Evolutionary conservation across 2,113 vertebrate genomes (phyloP).

Genomic region (Microtus montanus): DNA sequence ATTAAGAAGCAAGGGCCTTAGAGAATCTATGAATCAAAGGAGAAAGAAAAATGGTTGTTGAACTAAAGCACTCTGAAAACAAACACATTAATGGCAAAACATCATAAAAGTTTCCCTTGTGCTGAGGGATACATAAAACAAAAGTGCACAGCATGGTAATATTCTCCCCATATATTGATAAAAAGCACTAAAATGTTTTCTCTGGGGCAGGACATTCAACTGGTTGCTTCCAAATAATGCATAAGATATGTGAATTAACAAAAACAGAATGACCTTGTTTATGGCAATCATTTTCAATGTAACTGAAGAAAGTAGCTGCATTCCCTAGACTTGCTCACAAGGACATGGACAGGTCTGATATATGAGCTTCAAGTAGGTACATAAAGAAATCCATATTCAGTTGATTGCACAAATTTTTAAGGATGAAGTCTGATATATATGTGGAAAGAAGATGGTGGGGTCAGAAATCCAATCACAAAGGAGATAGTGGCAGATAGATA

Average conservation of each 20-base stretch:
- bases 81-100: slow-evolving; percentile 73
- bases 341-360: background rate
- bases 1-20: slow-evolving; percentile 73
- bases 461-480: too few species aligned
- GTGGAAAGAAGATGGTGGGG: accelerated
- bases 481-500: background rate
- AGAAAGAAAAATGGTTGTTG: slow-evolving; percentile 70
- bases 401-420: background rate
- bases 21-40: slow-evolving; percentile 73
- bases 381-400: background rate
- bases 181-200: slow-evolving; percentile 50
- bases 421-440: background rate
- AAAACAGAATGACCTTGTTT: slow-evolving; percentile 12
- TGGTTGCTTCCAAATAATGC: slow-evolving; percentile 55
- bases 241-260: slow-evolving; percentile 1
- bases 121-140: slow-evolving; percentile 64
- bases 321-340: background rate
- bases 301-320: background rate
- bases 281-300: slow-evolving; percentile 24
- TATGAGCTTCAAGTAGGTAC: background rate
- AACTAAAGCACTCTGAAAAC: slow-evolving; percentile 65
- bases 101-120: slow-evolving; percentile 68
- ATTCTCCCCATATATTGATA: slow-evolving; percentile 60
- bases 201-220: slow-evolving; percentile 54
- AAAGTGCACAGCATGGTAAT: slow-evolving; percentile 63